These are phyloP conservation scores for Poeciliopsis gracilis DNA, from an alignment of 2,797 vertebrate genomes.

Conservation along the genomic window DNA sequence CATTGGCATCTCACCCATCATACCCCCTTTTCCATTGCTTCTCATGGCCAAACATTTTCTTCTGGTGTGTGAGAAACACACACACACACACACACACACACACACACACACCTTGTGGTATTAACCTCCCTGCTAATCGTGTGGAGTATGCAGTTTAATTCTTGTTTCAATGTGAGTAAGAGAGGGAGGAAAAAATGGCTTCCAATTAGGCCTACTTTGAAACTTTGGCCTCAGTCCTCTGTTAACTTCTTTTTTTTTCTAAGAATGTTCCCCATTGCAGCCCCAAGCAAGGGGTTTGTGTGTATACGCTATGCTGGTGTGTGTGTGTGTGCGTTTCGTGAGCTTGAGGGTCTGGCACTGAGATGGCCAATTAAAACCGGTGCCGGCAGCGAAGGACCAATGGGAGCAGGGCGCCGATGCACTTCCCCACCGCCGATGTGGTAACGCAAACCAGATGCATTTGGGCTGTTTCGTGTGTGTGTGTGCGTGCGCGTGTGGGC, in stretches of 20 bases:
- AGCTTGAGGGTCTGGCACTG: conserved; percentile 76
- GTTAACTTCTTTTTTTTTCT: conserved; percentile 46
- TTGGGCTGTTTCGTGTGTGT: conserved; percentile 35
- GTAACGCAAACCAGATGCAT: conserved; percentile 84
- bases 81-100: conserved; percentile 32
- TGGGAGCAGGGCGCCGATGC: conserved; percentile 70
- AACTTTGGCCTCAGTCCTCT: conserved; percentile 68
- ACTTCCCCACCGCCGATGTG: conserved; percentile 76
- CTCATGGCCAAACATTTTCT: conserved; percentile 15
- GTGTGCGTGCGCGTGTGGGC: not conserved
- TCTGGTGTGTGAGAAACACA: not conserved
- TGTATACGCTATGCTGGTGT: conserved; percentile 4
- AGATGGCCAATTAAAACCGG: conserved; percentile 77
- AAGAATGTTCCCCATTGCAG: conserved; percentile 60
- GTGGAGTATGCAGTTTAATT: conserved; percentile 55
- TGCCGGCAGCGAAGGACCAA: conserved; percentile 77
- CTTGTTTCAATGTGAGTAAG: conserved; percentile 47
- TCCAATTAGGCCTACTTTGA: conserved; percentile 75
- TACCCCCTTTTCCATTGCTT: not conserved
- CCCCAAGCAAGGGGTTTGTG: conserved; percentile 52
- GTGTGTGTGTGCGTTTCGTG: conserved; percentile 16
- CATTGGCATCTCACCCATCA: conserved; percentile 1
- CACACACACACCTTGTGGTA: conserved; percentile 40
- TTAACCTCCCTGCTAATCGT: conserved; percentile 68
- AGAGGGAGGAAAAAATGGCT: conserved; percentile 61